These are phyloP conservation scores for Hexactinellida sp. DNA, from an alignment of 37 sponge, comb jelly and placozoan species.

Conservation along the genomic window DNA sequence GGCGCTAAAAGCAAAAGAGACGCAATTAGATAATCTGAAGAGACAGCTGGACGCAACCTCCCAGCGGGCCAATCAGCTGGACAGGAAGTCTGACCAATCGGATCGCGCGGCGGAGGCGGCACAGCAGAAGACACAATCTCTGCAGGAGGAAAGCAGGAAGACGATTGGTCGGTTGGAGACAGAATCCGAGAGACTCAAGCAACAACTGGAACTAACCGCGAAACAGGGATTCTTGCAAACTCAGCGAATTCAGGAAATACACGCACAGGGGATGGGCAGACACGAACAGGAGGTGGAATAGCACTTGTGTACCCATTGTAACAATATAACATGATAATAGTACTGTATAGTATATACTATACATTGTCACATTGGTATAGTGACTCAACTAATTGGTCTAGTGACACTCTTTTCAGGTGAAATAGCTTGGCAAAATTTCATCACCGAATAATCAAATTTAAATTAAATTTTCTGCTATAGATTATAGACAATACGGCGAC, in stretches of 20 bases:
- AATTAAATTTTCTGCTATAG: too few species aligned
- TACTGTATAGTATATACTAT: too few species aligned
- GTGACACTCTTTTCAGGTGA: too few species aligned
- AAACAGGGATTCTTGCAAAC: not conserved
- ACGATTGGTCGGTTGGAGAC: not conserved
- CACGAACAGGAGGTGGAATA: not conserved
- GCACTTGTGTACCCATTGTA: too few species aligned
- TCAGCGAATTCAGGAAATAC: not conserved
- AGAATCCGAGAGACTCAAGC: not conserved
- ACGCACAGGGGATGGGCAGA: not conserved
- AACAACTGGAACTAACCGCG: not conserved
- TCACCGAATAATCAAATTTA: too few species aligned
- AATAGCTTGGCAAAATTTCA: too few species aligned
- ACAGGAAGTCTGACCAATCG: not conserved
- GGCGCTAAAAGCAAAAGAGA: not conserved
- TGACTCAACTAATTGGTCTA: too few species aligned
- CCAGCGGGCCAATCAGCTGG: not conserved
- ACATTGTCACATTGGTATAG: too few species aligned
- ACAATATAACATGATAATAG: too few species aligned
- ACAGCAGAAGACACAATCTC: not conserved
- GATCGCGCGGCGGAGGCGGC: not conserved
- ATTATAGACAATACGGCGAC: too few species aligned
- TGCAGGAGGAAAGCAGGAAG: constrained; percentile 1
- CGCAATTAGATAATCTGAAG: not conserved
- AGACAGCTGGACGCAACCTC: not conserved